Evolutionary conservation across 2,113 vertebrate species (phyloP).

Genomic region (Trogon surrucura): DNA sequence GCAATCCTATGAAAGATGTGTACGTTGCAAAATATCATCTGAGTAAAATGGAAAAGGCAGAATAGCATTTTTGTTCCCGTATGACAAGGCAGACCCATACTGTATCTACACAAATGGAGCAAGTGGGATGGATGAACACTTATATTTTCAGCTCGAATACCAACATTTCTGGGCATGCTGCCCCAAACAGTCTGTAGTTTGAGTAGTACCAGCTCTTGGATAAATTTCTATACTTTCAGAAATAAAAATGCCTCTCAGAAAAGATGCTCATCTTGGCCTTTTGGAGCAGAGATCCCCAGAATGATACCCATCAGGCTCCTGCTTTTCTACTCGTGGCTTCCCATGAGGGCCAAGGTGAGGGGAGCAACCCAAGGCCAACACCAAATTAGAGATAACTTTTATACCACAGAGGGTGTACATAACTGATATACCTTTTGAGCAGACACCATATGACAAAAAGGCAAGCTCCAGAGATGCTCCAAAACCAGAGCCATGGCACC

Average conservation of each 20-base stretch:
- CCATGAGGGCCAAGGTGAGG: background rate
- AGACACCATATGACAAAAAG: background rate
- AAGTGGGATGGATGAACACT: background rate
- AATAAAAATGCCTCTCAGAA: background rate
- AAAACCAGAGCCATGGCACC: background rate
- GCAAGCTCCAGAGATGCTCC: background rate
- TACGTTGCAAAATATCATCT: constrained; percentile 82
- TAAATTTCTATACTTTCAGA: background rate
- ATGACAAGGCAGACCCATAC: background rate
- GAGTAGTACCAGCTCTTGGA: background rate
- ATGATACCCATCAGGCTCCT: accelerated
- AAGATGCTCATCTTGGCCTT: background rate
- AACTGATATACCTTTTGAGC: background rate
- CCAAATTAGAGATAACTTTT: background rate
- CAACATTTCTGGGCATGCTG: constrained; percentile 10
- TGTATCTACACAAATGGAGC: background rate
- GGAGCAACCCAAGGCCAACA: background rate
- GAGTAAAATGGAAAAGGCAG: constrained; percentile 39
- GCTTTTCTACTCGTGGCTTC: background rate
- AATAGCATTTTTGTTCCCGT: background rate
- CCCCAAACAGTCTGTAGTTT: background rate
- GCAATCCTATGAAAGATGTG: constrained; percentile 81
- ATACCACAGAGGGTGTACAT: accelerated
- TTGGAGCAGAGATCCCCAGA: background rate
- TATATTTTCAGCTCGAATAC: background rate